Conservation (phyloP, 2,888 invertebrate species). For the Subacronicta megacephala region DNA sequence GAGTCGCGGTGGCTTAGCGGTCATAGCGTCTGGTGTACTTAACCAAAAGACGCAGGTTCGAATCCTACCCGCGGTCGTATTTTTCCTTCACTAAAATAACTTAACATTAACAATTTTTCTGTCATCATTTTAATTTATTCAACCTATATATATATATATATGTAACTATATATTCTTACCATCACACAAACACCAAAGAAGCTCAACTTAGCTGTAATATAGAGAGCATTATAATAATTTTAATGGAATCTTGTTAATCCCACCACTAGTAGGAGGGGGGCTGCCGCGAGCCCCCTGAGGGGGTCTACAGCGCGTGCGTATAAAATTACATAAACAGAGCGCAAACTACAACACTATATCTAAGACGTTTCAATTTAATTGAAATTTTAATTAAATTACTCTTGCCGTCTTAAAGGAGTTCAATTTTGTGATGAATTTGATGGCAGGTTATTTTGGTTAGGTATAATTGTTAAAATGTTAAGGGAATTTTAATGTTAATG, state of each 20-base stretch:
- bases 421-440: slow-evolving; percentile 41
- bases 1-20: too few species aligned
- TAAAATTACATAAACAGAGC: slow-evolving; percentile 71
- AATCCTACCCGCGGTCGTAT: too few species aligned
- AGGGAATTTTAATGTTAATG: too few species aligned
- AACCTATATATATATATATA: neutral
- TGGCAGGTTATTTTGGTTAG: slow-evolving; percentile 3
- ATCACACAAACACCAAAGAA: slow-evolving; percentile 54
- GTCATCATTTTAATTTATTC: too few species aligned
- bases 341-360: slow-evolving; percentile 64
- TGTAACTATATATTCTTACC: slow-evolving; percentile 3
- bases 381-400: slow-evolving; percentile 72
- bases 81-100: too few species aligned
- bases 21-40: too few species aligned
- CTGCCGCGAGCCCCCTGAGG: slow-evolving; percentile 29
- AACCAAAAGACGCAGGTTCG: too few species aligned
- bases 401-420: slow-evolving; percentile 37
- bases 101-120: too few species aligned
- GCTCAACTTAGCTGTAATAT: slow-evolving; percentile 55
- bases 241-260: slow-evolving; percentile 84
- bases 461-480: neutral
- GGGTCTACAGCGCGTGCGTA: slow-evolving; percentile 50
- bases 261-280: slow-evolving; percentile 30
- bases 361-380: slow-evolving; percentile 68
- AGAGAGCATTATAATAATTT: slow-evolving; percentile 75